Evolutionary conservation across 2,113 vertebrate genomes (phyloP).

Genomic region (Reinhardtius hippoglossoides): DNA sequence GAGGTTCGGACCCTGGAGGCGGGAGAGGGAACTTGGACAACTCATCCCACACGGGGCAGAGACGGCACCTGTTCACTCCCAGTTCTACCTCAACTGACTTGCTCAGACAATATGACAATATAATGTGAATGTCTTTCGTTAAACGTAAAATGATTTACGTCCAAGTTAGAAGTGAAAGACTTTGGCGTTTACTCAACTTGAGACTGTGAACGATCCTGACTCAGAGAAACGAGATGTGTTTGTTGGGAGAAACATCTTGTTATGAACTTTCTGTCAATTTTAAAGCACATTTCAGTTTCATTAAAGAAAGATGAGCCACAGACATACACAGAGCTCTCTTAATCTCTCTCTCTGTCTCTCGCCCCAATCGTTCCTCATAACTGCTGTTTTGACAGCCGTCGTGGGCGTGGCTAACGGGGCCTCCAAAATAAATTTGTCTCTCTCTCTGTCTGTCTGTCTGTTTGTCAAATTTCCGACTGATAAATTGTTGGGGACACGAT

Average conservation of each 20-base stretch:
- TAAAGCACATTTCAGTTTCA: conserved; percentile 77
- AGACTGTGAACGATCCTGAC: no score
- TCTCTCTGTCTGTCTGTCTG: conserved; percentile 67
- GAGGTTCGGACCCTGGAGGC: no score
- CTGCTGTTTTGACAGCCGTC: conserved; percentile 78
- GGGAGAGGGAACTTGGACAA: no score
- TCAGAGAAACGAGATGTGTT: no score
- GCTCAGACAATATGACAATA: no score
- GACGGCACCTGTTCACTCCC: no score
- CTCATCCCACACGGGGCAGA: no score
- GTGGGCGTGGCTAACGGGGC: conserved; percentile 58
- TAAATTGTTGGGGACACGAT: conserved; percentile 69
- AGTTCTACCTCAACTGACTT: no score
- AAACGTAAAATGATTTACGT: no score
- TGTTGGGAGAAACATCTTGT: background rate
- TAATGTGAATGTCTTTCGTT: no score
- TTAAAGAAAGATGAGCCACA: background rate
- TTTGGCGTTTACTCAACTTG: no score
- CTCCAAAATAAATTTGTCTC: conserved; percentile 69
- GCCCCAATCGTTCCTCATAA: conserved; percentile 46
- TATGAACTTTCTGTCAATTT: conserved; percentile 34
- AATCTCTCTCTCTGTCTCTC: conserved; percentile 21
- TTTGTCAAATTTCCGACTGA: conserved; percentile 72
- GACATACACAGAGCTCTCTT: conserved; percentile 28
- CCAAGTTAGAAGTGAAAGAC: no score